Base-by-base conservation (phyloP, 2,888 invertebrate species). In the Caenorhabditis macrosperma region DNA sequence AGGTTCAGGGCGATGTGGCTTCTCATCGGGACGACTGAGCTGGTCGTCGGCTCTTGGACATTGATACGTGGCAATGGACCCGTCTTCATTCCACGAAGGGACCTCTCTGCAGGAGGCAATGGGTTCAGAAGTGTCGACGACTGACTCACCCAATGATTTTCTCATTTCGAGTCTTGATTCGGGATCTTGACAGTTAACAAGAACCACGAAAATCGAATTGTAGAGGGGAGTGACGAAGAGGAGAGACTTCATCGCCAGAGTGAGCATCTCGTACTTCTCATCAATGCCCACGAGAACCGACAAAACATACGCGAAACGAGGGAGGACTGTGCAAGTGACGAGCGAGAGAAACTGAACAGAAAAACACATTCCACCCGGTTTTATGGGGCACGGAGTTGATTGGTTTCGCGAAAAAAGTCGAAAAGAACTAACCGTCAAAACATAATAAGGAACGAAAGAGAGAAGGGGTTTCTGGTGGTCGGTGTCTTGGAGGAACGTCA, bases 21-120 rank as follows among this genome's bases (percentile, higher is more conserved):
- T 41, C 63, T 33, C 9, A 54, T 17, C 10, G 38, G 55, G 5
- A 26, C 28, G n/a, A n/a, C 26, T 6, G 63, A 54, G 35, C 71
- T 72, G 3, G 63, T 63, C 1, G 72, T 63, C 2, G 72, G 72
- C 26, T 77, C 76, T n/a, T 77, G 61, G 0, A 77, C 68, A 10
- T 38, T 69, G n/a, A 77, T 77, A n/a, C 48, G 57, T 24, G 76
- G 76, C 24, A 77, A 20, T 30, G 76, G 76, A 2, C 76, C 76
- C 0, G 72, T 72, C 24, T 63, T 63, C 6, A 72, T 72, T 0
- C 72, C 54, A 7, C 72, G 72, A 15, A 63, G 24, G 1, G 55
- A 35, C 38, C 55, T 20, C 26, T 57, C 72, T 72, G 46, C 5
- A 38, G 17, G 4, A 44, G 44, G n/a, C n/a, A 17, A 44, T 38